A percentile compares a stretch with the other conserved stretches of the same genome.
phyloP scores from a whole-genome alignment of 2,888 invertebrate species.

The Carpatolechia fugitivella region DNA sequence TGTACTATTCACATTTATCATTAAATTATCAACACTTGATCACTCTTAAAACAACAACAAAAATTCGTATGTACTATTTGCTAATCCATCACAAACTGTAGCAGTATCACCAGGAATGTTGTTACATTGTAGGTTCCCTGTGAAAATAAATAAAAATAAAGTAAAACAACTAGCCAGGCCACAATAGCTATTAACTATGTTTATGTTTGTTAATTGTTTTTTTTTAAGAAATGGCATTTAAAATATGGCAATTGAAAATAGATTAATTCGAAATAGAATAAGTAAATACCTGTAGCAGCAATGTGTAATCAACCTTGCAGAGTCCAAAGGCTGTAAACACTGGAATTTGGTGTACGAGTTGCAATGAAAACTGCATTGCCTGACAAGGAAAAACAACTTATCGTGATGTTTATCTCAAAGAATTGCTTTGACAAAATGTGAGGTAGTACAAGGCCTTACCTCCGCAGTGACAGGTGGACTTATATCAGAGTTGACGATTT shows the following conservation, averaged over 20 bases:
- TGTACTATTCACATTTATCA: no score
- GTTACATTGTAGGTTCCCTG: slow-evolving; percentile 17
- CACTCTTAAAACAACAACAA: no score
- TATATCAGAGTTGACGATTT: slow-evolving; percentile 50
- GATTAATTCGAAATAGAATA: neutral
- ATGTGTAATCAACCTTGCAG: slow-evolving; percentile 19
- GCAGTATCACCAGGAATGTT: slow-evolving; percentile 17
- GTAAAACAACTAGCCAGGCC: no score
- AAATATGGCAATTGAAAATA: no score
- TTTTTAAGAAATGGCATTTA: no score
- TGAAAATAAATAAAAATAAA: neutral
- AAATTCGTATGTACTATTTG: neutral
- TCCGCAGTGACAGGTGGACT: slow-evolving; percentile 42
- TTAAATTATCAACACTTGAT: no score
- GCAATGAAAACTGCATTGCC: slow-evolving; percentile 15
- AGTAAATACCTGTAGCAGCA: slow-evolving; percentile 14
- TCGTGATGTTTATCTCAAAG: neutral
- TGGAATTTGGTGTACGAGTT: slow-evolving; percentile 20
- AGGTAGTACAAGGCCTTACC: slow-evolving; percentile 33
- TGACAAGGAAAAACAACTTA: neutral
- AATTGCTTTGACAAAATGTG: neutral
- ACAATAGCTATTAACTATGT: no score
- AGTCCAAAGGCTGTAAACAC: slow-evolving; percentile 18
- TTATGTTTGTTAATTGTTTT: no score
- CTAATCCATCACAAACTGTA: slow-evolving; percentile 19